Evolutionary conservation across 2,888 invertebrate genomes (phyloP).

Genomic region (Timema podura): DNA sequence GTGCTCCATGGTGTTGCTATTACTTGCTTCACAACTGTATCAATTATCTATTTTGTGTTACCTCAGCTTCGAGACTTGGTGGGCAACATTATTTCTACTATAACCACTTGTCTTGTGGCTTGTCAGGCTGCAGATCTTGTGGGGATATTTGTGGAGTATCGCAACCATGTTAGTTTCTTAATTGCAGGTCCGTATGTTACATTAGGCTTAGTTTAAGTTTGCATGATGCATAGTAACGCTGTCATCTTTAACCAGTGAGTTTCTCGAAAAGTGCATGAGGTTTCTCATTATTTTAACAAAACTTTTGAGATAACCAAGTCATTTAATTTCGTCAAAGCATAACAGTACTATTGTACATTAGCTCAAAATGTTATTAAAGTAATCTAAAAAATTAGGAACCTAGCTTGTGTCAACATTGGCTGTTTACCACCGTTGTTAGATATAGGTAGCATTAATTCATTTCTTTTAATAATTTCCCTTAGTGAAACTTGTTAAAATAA

Average conservation of each 20-base stretch:
- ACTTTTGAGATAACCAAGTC: no score
- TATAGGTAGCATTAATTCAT: no score
- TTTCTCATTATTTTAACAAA: no score
- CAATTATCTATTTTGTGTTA: constrained; percentile 76
- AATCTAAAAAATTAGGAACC: no score
- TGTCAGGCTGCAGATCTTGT: constrained; percentile 75
- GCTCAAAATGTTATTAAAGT: no score
- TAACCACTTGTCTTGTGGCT: constrained; percentile 70
- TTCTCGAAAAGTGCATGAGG: no score
- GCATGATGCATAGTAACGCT: neutral
- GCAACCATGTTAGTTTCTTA: constrained; percentile 74
- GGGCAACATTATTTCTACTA: constrained; percentile 80
- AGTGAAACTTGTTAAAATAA: no score
- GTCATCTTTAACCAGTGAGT: neutral
- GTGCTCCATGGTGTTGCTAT: constrained; percentile 71
- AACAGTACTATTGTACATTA: no score
- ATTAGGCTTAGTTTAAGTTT: neutral
- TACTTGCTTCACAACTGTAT: constrained; percentile 63
- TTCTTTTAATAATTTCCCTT: no score
- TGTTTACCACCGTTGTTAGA: no score
- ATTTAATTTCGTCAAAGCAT: no score
- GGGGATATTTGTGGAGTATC: constrained; percentile 73
- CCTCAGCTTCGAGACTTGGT: constrained; percentile 77
- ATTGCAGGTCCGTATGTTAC: constrained; percentile 61
- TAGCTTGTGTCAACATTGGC: no score